Conservation (phyloP, 2,113 vertebrate species). For the Daboia siamensis region DNA sequence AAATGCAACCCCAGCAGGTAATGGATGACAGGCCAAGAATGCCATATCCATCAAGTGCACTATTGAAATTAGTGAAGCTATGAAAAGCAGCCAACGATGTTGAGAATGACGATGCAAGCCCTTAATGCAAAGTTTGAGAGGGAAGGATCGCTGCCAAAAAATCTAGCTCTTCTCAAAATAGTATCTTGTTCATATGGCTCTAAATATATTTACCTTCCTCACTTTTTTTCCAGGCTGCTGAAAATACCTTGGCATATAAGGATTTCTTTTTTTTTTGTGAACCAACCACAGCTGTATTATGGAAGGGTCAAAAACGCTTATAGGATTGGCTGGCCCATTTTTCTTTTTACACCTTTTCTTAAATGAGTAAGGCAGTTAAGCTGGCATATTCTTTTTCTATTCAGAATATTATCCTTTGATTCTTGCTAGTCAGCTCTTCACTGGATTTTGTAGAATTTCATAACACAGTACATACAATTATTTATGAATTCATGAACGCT, state of each 20-base stretch:
- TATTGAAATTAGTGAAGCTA: background rate
- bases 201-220: slow-evolving; percentile 14
- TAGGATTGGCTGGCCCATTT: slow-evolving; percentile 2
- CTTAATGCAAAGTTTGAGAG: background rate
- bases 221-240: slow-evolving; percentile 2
- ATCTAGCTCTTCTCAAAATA: slow-evolving; percentile 9
- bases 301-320: slow-evolving; percentile 20
- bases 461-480: background rate
- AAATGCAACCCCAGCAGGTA: background rate
- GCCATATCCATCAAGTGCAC: background rate
- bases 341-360: background rate
- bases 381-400: background rate
- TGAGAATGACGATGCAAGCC: background rate
- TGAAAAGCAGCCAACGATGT: background rate
- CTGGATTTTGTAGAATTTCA: background rate
- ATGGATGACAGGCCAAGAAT: background rate
- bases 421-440: background rate
- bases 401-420: background rate
- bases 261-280: background rate
- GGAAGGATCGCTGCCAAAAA: background rate
- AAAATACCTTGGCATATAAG: slow-evolving; percentile 13
- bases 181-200: slow-evolving; percentile 7
- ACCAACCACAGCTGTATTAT: background rate
- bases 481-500: background rate
- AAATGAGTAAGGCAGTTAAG: background rate